phyloP scores from a whole-genome alignment of 2,113 vertebrate genomes.

The Clarias gariepinus region DNA sequence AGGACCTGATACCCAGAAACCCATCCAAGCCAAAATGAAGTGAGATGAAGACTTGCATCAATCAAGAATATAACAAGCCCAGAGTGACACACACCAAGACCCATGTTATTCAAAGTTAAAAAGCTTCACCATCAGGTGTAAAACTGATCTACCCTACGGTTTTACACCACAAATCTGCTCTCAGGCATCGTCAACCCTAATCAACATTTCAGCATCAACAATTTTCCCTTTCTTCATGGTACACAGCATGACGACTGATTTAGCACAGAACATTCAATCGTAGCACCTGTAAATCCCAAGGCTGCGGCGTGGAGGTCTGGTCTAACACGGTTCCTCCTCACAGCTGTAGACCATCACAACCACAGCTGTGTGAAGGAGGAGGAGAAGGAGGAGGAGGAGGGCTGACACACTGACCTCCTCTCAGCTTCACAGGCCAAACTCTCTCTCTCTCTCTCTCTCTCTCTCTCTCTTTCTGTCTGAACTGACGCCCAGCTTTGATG shows the following conservation, averaged over 20 bases:
- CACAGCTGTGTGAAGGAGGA: slow-evolving; percentile 17
- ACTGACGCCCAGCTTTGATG: slow-evolving; percentile 33
- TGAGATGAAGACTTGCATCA: neutral
- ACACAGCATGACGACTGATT: neutral
- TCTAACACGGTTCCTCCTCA: neutral
- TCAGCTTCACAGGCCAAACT: slow-evolving; percentile 1
- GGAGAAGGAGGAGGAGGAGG: neutral
- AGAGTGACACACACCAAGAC: neutral
- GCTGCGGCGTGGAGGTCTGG: neutral
- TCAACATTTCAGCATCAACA: slow-evolving; percentile 3
- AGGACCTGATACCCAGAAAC: neutral
- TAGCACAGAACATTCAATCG: neutral
- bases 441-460: neutral
- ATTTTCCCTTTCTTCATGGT: neutral
- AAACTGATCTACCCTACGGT: neutral
- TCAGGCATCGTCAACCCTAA: neutral
- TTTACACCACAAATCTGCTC: neutral
- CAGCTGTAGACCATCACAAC: slow-evolving; percentile 16
- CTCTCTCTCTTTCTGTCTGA: slow-evolving; percentile 14
- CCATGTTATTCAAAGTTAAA: neutral
- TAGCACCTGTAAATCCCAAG: neutral
- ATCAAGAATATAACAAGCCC: neutral
- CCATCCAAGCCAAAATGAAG: neutral
- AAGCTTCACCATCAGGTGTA: neutral
- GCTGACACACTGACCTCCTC: slow-evolving; percentile 6